A percentile compares a stretch with the other conserved stretches of the same genome.
These are phyloP conservation scores for Agrochola litura DNA, from an alignment of 2,888 invertebrate species.

Conservation along the genomic window DNA sequence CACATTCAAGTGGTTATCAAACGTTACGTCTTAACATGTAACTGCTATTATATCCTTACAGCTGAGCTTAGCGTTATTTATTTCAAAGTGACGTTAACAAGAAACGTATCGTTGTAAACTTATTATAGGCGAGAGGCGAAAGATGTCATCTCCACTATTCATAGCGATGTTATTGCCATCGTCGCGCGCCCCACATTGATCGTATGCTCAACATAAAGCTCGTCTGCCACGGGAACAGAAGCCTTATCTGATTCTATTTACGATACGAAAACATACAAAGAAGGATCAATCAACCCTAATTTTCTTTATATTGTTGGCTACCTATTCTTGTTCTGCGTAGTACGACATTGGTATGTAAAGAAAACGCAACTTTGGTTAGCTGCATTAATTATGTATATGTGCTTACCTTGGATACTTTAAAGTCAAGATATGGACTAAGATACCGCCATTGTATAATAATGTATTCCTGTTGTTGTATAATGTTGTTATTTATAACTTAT, in stretches of 20 bases:
- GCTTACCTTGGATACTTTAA: constrained; percentile 57
- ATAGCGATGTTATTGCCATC: constrained; percentile 71
- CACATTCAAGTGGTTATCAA: constrained; percentile 14
- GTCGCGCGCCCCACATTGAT: constrained; percentile 69
- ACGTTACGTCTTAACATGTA: constrained; percentile 11
- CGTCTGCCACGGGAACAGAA: constrained; percentile 65
- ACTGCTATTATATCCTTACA: not conserved
- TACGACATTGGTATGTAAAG: constrained; percentile 20
- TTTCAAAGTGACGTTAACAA: constrained; percentile 41
- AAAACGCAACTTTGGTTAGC: constrained; percentile 30
- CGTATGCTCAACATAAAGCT: constrained; percentile 72
- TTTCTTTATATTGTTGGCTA: constrained; percentile 16
- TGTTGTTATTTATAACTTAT: constrained; percentile 27
- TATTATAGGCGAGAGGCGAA: constrained; percentile 37
- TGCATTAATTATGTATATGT: constrained; percentile 31
- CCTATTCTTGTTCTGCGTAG: constrained; percentile 12
- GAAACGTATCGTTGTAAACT: constrained; percentile 32
- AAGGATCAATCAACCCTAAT: constrained; percentile 30
- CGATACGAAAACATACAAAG: constrained; percentile 48
- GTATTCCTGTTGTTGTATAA: constrained; percentile 38
- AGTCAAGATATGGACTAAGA: constrained; percentile 45
- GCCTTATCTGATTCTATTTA: constrained; percentile 73
- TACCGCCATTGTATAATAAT: constrained; percentile 44
- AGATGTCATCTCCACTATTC: constrained; percentile 69
- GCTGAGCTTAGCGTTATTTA: constrained; percentile 6